Evolutionary conservation across 2,797 vertebrate species (phyloP), one percentile per base, ranked within the genome.

Genomic region (Chelidonichthys spinosus): DNA sequence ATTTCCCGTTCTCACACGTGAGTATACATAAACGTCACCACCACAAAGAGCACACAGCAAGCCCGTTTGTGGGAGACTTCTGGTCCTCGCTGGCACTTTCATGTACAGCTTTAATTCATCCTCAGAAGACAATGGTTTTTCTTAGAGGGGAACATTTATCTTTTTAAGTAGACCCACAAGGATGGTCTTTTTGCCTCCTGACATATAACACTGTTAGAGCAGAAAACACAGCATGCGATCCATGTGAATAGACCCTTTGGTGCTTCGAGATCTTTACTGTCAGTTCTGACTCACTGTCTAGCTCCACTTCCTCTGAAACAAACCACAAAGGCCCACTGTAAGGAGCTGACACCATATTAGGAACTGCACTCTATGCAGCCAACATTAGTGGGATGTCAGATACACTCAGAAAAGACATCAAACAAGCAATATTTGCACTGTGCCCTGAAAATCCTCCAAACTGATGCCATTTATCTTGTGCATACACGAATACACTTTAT

Each of bases 1-100:
- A 79, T 81, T 92, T 92, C 88, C 91, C 39, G 65, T 92, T 93
- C 90, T 87, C 91, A 90, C 87, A 88, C 75, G 83, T 79, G 66
- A 70, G 82, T 76, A 85, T 74, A 86, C 69, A 80, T 86, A 83
- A 85, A 84, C 67, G 71, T 85, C 84, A 80, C 15, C 33, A 5
- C 59, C 83, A 84, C 58, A 63, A 69, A 69, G 72, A 84, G 82
- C 42, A 70, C 83, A 74, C 85, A 86, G 76, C 72, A 32, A 79
- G 74, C 64, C 67, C 77, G 81, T 85, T 85, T 69, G 81, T 85
- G 78, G 77, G 79, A 84, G 78, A 79, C 79, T 74, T 83, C 64
- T 76, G 65, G 63, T 69, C 32, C 63, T 83, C 18, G 7, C 63
- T 61, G 71, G 54, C 55, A 60, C 78, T 87, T 83, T 84, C 78